Base-by-base conservation (phyloP, 2,797 vertebrate genomes). In the Myoxocephalus aenaeus region DNA sequence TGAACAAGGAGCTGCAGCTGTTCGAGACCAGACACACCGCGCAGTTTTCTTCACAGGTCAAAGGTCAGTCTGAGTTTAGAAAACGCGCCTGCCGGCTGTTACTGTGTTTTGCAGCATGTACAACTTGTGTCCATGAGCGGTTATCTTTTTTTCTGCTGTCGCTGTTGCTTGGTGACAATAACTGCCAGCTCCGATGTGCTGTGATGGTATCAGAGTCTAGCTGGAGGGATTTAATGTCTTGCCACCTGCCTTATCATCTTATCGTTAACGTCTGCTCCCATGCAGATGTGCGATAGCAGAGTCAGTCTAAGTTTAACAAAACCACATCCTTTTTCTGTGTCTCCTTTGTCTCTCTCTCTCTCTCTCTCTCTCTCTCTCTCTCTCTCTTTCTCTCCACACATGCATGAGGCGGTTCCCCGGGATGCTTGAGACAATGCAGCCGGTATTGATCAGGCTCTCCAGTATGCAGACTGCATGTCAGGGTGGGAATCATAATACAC, bases 1-100 rank as follows among this genome's bases (percentile, higher is more conserved):
- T 99, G 91, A 95, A 97, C 91, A 94, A 95, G 85, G 96, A 99
- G 75, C 95, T 99, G 85, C 96, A 94, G 90, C 95, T 97, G 84
- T 99, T 99, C 56, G 95, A 96, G 86, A 94, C 95, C 10, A 90
- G 96, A 75, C 98, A 99, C 83, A 96, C 98, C 9, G 97, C 98
- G 61, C 97, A 98, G 75, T 99, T 99, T 91, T 99, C 98, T 3
- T 95, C 97, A 73, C 95, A 97, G 88, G 96, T 98, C 88, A 96
- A 96, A 99, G 98, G 98, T 99, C 92, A 96, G 97, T 89, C 58
- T 11, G 6, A 20, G 46, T 20, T 53, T 4, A 10, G 20, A 56
- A 46, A 25, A 8, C 25, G 25, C 0, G 3, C 32, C 7, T 15
- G 3, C 44, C 13, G n/a, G 32, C 22, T 25, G 7, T 4, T n/a